Conservation (phyloP, 92 coral and sea anemone genomes). For the Bergia puertoricense region DNA sequence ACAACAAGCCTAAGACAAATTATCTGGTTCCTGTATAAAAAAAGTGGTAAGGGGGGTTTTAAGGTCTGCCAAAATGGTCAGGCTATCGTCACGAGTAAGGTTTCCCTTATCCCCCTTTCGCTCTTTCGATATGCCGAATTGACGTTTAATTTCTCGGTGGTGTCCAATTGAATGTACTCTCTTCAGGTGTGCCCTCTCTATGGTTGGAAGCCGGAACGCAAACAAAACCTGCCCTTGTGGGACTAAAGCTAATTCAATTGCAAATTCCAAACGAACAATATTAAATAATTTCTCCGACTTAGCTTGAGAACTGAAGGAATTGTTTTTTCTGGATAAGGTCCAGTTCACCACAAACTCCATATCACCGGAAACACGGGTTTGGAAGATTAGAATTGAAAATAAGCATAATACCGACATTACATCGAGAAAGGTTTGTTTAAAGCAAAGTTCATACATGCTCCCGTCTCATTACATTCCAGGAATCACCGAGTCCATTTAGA, state of each 20-base stretch:
- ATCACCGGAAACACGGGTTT: not conserved
- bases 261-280: not conserved
- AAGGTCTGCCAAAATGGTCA: not conserved
- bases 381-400: not conserved
- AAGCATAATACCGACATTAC: not conserved
- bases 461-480: not conserved
- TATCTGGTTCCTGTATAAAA: too few relatives aligned
- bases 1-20: too few relatives aligned
- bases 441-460: not conserved
- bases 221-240: not conserved
- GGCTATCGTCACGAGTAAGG: not conserved
- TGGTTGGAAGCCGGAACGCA: not conserved
- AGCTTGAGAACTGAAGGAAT: not conserved
- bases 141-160: not conserved
- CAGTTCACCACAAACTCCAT: not conserved
- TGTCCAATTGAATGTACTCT: not conserved
- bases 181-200: not conserved
- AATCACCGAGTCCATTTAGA: not conserved
- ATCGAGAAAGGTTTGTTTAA: not conserved
- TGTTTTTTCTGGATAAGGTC: not conserved
- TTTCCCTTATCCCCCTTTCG: not conserved
- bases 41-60: too few relatives aligned
- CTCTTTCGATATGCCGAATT: not conserved
- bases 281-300: not conserved
- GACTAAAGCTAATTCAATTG: not conserved